Base-by-base conservation (phyloP, 1,140 invertebrate species). In the Diabrotica undecimpunctata region DNA sequence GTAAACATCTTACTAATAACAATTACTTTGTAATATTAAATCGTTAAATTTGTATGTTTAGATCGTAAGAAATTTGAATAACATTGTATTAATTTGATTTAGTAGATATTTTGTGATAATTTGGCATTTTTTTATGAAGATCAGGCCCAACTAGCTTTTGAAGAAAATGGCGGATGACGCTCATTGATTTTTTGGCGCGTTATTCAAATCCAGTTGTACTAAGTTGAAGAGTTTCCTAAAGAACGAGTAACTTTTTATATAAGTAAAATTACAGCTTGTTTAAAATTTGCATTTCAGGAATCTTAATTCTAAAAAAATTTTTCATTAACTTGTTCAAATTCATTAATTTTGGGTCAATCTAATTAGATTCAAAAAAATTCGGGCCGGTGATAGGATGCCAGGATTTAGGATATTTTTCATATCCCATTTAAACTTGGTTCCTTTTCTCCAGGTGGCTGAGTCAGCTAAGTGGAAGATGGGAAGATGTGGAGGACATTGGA, bases 391-490 rank as follows among this genome's bases (percentile, higher is more conserved):
- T 79, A 77, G 77, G 76, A 72, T 77, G 72, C 70, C 75, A 77
- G 72, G 72, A 71, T 67, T 74, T 77, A 76, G 68, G 66, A 75
- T 75, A 65, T 65, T 71, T 72, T 76, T 75, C 74, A 66, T 74
- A 73, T 75, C 70, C 73, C 76, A 65, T 74, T 77, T 78, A 78
- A 79, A 77, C 72, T 75, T 71, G 73, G 74, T 78, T 79, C 78
- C 76, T 79, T 79, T 78, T 77, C 78, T 78, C 74, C 78, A 79
- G 78, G 78, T 79, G 71, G 71, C 73, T 76, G 71, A 72, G 68
- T 74, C 72, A 63, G 67, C 72, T 72, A 70, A 69, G 66, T 70
- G 70, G 72, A 74, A 70, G 73, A 72, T 71, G 64, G 65, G 69
- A 70, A 66, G 65, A 54, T 64, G 58, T 70, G 72, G 70, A 69